These are phyloP conservation scores for Tor tambroides DNA, from an alignment of 2,113 vertebrate genomes.

Conservation along the genomic window DNA sequence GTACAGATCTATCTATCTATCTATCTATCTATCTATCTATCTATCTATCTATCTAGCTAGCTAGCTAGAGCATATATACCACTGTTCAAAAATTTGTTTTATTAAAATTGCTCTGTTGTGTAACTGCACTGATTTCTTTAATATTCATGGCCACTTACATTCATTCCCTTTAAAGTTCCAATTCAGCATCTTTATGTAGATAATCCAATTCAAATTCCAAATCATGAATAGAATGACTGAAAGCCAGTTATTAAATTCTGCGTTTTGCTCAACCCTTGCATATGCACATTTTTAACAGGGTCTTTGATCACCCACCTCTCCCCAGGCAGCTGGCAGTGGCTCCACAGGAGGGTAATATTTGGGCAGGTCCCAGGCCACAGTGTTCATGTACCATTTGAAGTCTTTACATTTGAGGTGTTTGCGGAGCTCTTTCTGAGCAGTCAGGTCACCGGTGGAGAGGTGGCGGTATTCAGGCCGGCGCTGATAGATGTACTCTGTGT, in stretches of 20 bases:
- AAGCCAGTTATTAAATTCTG: neutral
- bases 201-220: neutral
- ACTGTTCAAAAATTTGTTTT: neutral
- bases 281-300: neutral
- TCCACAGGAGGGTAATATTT: constrained; percentile 90
- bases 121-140: neutral
- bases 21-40: no score
- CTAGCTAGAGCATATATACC: neutral
- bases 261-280: neutral
- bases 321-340: constrained; percentile 86
- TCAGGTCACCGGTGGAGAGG: constrained; percentile 87
- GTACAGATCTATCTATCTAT: no score
- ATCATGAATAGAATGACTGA: neutral
- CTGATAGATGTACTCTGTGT: constrained; percentile 88
- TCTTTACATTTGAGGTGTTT: constrained; percentile 88
- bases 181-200: neutral
- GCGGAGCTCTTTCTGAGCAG: constrained; percentile 85
- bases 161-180: neutral
- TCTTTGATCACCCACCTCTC: constrained; percentile 79
- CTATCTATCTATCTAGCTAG: no score
- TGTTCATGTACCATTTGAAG: constrained; percentile 91
- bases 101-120: neutral
- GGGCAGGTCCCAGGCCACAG: constrained; percentile 89
- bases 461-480: constrained; percentile 87
- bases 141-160: neutral